Evolutionary conservation across 2,888 invertebrate genomes (phyloP), one percentile per base, ranked within the genome.

Genomic region (Drosophila histrio): DNA sequence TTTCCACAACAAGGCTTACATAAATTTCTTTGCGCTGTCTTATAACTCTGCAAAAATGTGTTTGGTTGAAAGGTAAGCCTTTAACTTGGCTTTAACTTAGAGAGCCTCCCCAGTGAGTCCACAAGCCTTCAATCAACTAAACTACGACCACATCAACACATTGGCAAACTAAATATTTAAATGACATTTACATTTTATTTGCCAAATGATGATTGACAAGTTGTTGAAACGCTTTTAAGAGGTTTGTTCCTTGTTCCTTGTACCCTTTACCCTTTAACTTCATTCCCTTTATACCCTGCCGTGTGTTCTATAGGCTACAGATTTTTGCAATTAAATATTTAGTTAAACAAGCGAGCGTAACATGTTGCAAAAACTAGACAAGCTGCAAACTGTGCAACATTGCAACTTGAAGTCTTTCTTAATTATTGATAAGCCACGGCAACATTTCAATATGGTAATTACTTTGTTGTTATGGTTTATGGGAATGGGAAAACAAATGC

Each of bases 101-200:
- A 17, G 36, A 17, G 32, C 32, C 15, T 8, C 9, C 11, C 8
- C 9, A 8, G n/a, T n/a, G n/a, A 34, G 13, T 44, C 53, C 26
- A 36, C 32, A 15, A 53, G 66, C 65, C 21, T 54, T 72, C 66
- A 60, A 38, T 56, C 58, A 67, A 59, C 15, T 7, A 46, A 43
- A 58, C 46, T 26, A 56, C 53, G 43, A 36, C 11, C 32, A 57
- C 56, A 49, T 64, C 60, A 65, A 41, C 75, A 75, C 63, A 43
- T 61, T 60, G 38, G 39, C 38, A 60, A 72, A 59, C 68, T 72
- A 65, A 65, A 60, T 65, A 62, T 76, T 66, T 76, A 77, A 71
- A 60, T 88, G 84, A 88, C 84, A 76, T 49, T 78, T 84, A 84
- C 85, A 84, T 73, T 87, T 87, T 78, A 84, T 87, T 84, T 76